phyloP scores from a whole-genome alignment of 2,113 vertebrate genomes.

The Leuciscus idus region DNA sequence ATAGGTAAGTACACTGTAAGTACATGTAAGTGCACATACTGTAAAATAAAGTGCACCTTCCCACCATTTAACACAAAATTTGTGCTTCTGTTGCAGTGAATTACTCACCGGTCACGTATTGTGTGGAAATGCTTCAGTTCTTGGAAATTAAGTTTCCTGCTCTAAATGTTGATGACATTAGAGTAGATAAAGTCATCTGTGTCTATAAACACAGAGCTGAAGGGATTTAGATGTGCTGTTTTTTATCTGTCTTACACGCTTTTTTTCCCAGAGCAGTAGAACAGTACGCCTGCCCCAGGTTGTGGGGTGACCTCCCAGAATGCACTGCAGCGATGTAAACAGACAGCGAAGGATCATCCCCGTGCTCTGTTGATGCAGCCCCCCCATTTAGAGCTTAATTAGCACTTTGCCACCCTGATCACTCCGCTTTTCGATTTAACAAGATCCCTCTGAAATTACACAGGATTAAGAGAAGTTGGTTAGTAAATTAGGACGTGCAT shows the following conservation, averaged over 20 bases:
- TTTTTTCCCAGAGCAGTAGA: slow-evolving; percentile 20
- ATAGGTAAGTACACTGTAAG: too few relatives aligned
- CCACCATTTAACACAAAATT: not conserved
- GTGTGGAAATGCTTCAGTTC: not conserved
- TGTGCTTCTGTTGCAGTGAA: not conserved
- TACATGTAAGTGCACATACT: too few relatives aligned
- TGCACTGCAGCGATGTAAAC: slow-evolving; percentile 66
- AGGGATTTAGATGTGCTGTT: slow-evolving; percentile 42
- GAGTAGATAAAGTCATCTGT: slow-evolving; percentile 3
- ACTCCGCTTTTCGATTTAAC: slow-evolving; percentile 73
- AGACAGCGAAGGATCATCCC: slow-evolving; percentile 53
- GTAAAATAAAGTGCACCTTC: not conserved
- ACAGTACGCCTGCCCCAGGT: slow-evolving; percentile 52
- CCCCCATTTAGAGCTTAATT: slow-evolving; percentile 79
- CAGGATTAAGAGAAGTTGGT: slow-evolving; percentile 83
- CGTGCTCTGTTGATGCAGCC: slow-evolving; percentile 64
- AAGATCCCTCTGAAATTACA: slow-evolving; percentile 83
- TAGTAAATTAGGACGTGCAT: slow-evolving; percentile 81
- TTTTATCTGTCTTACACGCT: slow-evolving; percentile 36
- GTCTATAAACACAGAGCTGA: slow-evolving; percentile 45
- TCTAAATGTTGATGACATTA: slow-evolving; percentile 32
- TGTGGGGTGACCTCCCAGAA: slow-evolving; percentile 64
- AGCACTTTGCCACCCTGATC: slow-evolving; percentile 79
- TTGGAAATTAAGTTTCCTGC: slow-evolving; percentile 5
- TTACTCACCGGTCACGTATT: not conserved